These are phyloP conservation scores for Amphipyra tragopoginis DNA, from an alignment of 2,888 invertebrate species.

Conservation along the genomic window DNA sequence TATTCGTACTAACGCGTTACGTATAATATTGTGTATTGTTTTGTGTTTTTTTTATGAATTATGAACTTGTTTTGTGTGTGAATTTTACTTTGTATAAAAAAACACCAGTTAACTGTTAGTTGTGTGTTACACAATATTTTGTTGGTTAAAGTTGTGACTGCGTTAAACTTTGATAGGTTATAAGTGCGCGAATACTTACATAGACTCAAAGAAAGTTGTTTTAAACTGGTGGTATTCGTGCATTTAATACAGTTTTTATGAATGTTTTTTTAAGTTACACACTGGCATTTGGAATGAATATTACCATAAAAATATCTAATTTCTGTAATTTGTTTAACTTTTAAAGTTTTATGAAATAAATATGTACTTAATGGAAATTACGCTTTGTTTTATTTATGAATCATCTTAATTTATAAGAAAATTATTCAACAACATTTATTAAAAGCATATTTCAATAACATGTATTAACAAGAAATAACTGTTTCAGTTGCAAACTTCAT, in stretches of 20 bases:
- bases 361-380: neutral
- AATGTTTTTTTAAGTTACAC: too few relatives aligned
- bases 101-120: too few relatives aligned
- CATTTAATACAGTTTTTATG: too few relatives aligned
- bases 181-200: constrained; percentile 45
- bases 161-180: constrained; percentile 40
- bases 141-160: neutral
- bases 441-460: constrained; percentile 24
- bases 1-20: too few relatives aligned
- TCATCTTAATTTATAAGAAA: neutral
- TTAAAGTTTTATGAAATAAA: too few relatives aligned
- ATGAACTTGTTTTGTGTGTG: neutral
- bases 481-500: constrained; percentile 84
- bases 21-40: too few relatives aligned
- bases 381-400: constrained; percentile 22
- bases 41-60: too few relatives aligned
- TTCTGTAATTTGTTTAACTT: too few relatives aligned
- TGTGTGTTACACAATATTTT: neutral
- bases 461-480: constrained; percentile 36
- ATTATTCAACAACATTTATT: constrained; percentile 31
- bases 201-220: constrained; percentile 12
- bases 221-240: neutral
- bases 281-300: too few relatives aligned
- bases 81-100: neutral
- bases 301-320: too few relatives aligned